Evolutionary conservation across 2,113 vertebrate genomes (phyloP).

Genomic region (Oxyura jamaicensis): DNA sequence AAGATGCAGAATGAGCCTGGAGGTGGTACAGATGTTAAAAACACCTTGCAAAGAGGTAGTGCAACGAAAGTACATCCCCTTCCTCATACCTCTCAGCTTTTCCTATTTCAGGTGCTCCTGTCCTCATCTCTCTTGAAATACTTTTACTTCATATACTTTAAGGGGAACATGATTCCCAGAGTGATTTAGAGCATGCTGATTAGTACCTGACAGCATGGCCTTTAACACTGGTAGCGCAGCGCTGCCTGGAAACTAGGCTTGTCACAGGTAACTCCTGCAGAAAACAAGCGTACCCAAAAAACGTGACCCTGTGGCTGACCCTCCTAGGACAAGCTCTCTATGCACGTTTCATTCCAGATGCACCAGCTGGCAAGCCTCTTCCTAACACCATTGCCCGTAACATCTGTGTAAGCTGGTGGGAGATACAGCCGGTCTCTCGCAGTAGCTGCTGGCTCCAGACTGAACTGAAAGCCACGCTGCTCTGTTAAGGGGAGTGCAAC

Average conservation of each 20-base stretch:
- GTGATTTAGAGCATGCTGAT: not conserved
- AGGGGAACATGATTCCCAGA: not conserved
- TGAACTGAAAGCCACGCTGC: not conserved
- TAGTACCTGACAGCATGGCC: not conserved
- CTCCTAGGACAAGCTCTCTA: not conserved
- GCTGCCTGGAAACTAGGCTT: not conserved
- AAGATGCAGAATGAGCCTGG: not conserved
- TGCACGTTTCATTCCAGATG: not conserved
- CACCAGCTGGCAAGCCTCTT: not conserved
- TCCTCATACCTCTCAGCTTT: not conserved
- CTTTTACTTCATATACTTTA: not conserved
- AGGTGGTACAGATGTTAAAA: not conserved
- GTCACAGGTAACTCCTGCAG: not conserved
- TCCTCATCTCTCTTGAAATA: not conserved
- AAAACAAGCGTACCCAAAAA: not conserved
- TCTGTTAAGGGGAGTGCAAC: not conserved
- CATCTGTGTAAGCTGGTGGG: not conserved
- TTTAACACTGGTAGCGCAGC: not conserved
- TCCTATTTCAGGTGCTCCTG: not conserved
- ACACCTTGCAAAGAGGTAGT: not conserved
- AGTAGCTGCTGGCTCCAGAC: not conserved
- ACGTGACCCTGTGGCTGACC: not conserved
- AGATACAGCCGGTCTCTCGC: accelerated
- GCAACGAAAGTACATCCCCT: not conserved
- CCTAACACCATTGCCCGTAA: not conserved